Conservation (phyloP, 1,140 invertebrate species). For the Neotoxoptera formosana region DNA sequence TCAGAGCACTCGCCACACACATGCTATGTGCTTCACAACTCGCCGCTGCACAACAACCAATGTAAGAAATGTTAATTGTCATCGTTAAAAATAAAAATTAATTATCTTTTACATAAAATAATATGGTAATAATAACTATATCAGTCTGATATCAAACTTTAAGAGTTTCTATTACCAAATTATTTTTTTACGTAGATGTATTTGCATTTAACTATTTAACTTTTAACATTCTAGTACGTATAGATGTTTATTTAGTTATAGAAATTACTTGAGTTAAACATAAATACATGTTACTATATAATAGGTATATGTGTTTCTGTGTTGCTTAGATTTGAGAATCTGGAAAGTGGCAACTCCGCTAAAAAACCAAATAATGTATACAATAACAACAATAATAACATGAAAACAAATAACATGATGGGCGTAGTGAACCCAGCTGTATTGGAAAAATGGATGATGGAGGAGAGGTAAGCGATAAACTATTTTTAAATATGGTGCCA, state of each 20-base stretch:
- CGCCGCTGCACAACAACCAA: conserved; percentile 16
- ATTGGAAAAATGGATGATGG: conserved; percentile 44
- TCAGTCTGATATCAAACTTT: background rate
- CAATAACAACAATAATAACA: conserved; percentile 40
- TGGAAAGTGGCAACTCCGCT: background rate
- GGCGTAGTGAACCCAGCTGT: conserved; percentile 20
- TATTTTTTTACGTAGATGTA: background rate
- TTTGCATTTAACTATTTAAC: background rate
- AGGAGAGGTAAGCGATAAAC: background rate
- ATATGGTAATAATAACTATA: background rate
- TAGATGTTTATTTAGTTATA: background rate
- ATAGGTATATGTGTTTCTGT: background rate
- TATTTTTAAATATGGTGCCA: background rate
- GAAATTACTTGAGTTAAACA: background rate
- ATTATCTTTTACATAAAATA: background rate
- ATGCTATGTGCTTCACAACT: conserved; percentile 37
- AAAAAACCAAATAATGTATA: conserved; percentile 21
- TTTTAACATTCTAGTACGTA: background rate
- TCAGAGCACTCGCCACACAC: conserved; percentile 31
- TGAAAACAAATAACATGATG: conserved; percentile 23
- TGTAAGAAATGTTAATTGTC: conserved; percentile 34
- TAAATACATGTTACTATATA: background rate
- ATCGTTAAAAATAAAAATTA: no score
- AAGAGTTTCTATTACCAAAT: background rate
- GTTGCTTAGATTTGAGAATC: background rate